Percentiles rank a stretch among this genome's conserved stretches.
Evolutionary conservation across 2,113 vertebrate genomes (phyloP).

Genomic region (Cyprinodon variegatus): DNA sequence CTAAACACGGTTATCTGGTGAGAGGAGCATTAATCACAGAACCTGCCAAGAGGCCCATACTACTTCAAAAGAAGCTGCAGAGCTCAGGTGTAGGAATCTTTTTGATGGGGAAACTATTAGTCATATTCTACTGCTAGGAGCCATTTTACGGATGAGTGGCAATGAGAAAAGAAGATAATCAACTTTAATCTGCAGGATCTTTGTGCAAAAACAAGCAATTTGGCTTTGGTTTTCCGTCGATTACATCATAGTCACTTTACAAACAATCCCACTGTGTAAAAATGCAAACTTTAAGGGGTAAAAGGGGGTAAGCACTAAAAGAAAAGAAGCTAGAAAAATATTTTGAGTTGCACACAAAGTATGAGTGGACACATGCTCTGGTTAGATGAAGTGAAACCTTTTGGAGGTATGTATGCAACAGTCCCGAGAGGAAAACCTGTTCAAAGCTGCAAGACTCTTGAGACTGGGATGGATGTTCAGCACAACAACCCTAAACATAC

Average conservation of each 20-base stretch:
- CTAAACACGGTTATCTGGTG: neutral
- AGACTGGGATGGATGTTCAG: too few species aligned
- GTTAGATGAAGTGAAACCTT: neutral
- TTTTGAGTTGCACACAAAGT: neutral
- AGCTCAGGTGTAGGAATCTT: neutral
- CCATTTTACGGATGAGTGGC: neutral
- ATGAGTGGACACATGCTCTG: neutral
- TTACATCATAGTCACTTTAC: too few species aligned
- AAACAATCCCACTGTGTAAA: too few species aligned
- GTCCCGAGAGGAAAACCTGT: neutral
- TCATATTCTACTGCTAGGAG: neutral
- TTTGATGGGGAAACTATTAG: neutral
- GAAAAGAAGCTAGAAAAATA: neutral
- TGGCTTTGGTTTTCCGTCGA: too few species aligned
- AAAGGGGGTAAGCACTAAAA: too few species aligned
- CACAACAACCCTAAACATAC: too few species aligned
- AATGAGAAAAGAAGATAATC: neutral
- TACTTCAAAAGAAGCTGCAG: neutral
- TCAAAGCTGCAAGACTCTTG: neutral
- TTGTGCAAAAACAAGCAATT: too few species aligned
- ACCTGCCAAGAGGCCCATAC: neutral
- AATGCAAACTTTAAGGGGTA: too few species aligned
- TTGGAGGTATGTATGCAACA: neutral
- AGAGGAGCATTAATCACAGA: neutral
- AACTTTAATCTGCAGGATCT: too few species aligned